Evolutionary conservation across 2,797 vertebrate genomes (phyloP), one percentile per base, ranked within the genome.

Genomic region (Amniataba percoides): DNA sequence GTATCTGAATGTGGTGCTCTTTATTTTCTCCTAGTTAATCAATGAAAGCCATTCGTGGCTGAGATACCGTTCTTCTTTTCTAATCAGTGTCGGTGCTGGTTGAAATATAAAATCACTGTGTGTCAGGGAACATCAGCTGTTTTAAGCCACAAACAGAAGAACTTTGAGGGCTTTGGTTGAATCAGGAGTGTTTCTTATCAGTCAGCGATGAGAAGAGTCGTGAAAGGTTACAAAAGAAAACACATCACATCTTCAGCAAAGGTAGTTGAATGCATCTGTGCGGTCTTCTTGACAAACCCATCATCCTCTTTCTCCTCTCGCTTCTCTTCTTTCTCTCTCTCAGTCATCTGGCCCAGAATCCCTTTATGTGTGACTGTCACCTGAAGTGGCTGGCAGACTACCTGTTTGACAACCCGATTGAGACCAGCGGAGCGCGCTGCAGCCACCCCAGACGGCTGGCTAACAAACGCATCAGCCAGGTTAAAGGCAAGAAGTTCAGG

Each of bases 401-500:
- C 93, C 96, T 99, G 91, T 97, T 99, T 90, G 97, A 98, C 93
- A 99, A 99, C 93, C 98, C 98, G 18, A 98, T 99, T n/a, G 98
- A 99, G 96, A 99, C 98, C n/a, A 99, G 98, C 13, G 98, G 98
- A 12, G 97, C 98, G 1, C 98, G 98, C 91, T 99, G 98, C 95
- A 98, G 97, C 93, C 97, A 96, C 90, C 98, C 98, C 0, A 96
- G 98, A 78, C 95, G 98, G 82, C 96, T 99, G 79, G 97, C 97
- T 87, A 99, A 99, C 97, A 99, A 99, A 81, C 97, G 98, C 87
- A 99, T 99, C 95, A 97, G 97, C 96, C 98, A 99, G 96, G 96
- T 99, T 91, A 99, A 99, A 96, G 97, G 97, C 94, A 99, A 99
- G 95, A 99, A 99, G 97, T 99, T 99, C 96, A 96, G 98, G 92